Base-by-base conservation (phyloP, 2,888 invertebrate species). In the Pammene fasciana region DNA sequence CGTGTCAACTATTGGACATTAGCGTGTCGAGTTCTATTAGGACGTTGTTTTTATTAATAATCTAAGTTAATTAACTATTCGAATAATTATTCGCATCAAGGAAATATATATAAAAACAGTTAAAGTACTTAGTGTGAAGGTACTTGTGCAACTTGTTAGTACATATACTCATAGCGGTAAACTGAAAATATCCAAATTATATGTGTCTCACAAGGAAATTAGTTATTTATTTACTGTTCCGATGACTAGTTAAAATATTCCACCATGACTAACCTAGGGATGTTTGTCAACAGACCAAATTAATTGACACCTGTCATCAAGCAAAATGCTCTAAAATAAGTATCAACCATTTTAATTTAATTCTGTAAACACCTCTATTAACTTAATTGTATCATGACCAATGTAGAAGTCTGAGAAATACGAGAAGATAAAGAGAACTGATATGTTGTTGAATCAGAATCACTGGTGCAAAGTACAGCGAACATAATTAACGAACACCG, bases 391-490 rank as follows among this genome's bases (percentile, higher is more conserved):
- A 14, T 34, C 11, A 60, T 50, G 16, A 55, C 46, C 54, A 67
- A 67, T 38, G 7, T 11, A 54, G 18, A 46, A n/a, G 46, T 61
- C 54, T 11, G 16, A 43, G 67, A 61, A 67, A 45, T 59, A 57
- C 43, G 13, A 34, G n/a, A 18, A 46, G 67, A 67, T 67, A 54
- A 55, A 14, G 0, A 46, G n/a, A 1, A 36, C 36, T 45, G 38
- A 57, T 50, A 34, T 52, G 14, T 26, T 50, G 14, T 50, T 57
- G n/a, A 1, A 52, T 16, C 41, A 59, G 56, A 56, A 7, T 60
- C 45, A 61, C 18, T n/a, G 50, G 64, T 16, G 13, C 68, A 68
- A 65, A 68, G 68, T 65, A 34, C 62, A 13, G 45, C 43, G 65
- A 65, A 64, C 52, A 57, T 36, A 45, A 41, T 56, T 56, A 60